Percentiles rank a stretch among this genome's conserved stretches.
phyloP scores from a whole-genome alignment of 2,888 invertebrate species.

The Erpobdella octoculata region DNA sequence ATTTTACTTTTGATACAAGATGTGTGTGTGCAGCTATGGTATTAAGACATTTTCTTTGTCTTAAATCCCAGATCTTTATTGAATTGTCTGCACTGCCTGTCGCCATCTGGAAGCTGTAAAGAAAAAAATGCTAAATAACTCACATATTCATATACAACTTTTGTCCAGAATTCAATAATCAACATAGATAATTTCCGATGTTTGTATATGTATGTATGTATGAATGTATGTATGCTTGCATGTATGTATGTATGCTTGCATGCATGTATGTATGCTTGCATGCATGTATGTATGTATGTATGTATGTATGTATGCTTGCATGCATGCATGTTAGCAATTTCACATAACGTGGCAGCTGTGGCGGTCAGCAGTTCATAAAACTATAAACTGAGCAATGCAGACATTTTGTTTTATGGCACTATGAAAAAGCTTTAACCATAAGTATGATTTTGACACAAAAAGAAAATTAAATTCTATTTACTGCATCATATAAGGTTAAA shows the following conservation, averaged over 20 bases:
- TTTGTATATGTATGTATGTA: too few species aligned
- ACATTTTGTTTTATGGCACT: too few species aligned
- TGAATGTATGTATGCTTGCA: not conserved
- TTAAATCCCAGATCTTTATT: constrained; percentile 85
- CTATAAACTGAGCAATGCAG: too few species aligned
- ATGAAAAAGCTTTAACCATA: too few species aligned
- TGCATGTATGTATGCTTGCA: not conserved
- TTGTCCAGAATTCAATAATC: not conserved
- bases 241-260: not conserved
- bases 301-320: too few species aligned
- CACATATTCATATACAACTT: not conserved
- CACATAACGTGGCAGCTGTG: too few species aligned
- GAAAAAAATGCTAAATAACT: not conserved
- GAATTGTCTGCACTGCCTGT: constrained; percentile 90
- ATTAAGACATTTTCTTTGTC: constrained; percentile 76
- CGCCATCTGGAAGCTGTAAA: constrained; percentile 61
- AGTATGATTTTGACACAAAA: too few species aligned
- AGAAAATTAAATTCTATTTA: too few species aligned
- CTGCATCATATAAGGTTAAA: too few species aligned
- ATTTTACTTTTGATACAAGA: constrained; percentile 76
- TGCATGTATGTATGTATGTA: not conserved
- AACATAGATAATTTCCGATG: too few species aligned
- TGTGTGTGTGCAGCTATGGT: constrained; percentile 93
- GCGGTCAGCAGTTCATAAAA: too few species aligned
- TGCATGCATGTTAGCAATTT: too few species aligned